Evolutionary conservation across 2,888 invertebrate species (phyloP).

Genomic region (Cenopis cana): DNA sequence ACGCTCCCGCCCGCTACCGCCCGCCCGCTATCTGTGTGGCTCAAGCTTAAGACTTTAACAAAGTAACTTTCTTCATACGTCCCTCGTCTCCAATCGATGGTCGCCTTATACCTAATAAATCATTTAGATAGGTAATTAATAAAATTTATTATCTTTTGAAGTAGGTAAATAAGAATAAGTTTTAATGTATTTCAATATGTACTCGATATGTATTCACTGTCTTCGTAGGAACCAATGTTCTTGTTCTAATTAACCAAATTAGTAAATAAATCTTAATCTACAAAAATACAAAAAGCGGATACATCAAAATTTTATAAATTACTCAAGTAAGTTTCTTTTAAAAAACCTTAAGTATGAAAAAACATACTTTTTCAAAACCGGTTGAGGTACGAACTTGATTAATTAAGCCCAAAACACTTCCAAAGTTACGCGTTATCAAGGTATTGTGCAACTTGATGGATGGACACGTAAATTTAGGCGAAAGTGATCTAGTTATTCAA

Average conservation of each 20-base stretch:
- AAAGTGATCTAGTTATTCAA: constrained; percentile 27
- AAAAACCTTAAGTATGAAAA: constrained; percentile 13
- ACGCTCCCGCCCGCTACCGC: too few relatives aligned
- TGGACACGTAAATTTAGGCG: constrained; percentile 23
- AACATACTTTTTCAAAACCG: constrained; percentile 15
- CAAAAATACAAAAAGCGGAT: not conserved
- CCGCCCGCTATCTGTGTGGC: too few relatives aligned
- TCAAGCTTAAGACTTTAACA: too few relatives aligned
- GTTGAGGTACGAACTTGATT: constrained; percentile 26
- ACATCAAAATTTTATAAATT: constrained; percentile 12
- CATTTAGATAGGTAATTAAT: too few relatives aligned
- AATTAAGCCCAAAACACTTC: constrained; percentile 27
- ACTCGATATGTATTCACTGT: too few relatives aligned
- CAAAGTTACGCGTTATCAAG: constrained; percentile 18
- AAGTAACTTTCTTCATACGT: too few relatives aligned
- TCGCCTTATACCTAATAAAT: too few relatives aligned
- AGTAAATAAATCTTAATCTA: not conserved
- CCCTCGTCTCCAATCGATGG: too few relatives aligned
- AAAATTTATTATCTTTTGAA: too few relatives aligned
- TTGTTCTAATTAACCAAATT: not conserved
- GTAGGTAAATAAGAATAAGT: too few relatives aligned
- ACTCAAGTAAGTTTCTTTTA: not conserved
- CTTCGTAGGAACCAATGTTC: too few relatives aligned
- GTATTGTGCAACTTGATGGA: constrained; percentile 33
- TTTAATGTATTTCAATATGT: too few relatives aligned